Evolutionary conservation across 1,140 invertebrate genomes (phyloP).

Genomic region (Himalopsyche phryganea): DNA sequence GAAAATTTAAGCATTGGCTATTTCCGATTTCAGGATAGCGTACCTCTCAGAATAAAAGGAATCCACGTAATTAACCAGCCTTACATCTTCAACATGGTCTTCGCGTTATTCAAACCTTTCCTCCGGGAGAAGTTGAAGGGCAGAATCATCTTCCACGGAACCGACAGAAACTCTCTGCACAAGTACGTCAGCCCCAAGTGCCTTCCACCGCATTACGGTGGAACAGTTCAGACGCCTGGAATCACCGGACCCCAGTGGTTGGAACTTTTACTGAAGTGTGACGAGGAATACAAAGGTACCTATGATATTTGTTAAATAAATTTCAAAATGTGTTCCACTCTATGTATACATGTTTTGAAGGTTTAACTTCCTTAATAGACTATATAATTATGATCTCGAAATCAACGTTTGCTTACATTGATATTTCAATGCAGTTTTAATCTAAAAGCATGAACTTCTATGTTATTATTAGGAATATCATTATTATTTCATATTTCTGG

Average conservation of each 20-base stretch:
- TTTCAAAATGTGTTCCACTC: background rate
- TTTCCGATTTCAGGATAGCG: slow-evolving; percentile 61
- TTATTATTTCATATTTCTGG: too few relatives aligned
- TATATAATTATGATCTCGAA: too few relatives aligned
- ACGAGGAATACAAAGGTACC: slow-evolving; percentile 70
- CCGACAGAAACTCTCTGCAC: slow-evolving; percentile 75
- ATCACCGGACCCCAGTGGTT: slow-evolving; percentile 70
- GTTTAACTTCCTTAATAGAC: too few relatives aligned
- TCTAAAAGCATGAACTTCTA: too few relatives aligned
- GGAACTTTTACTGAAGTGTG: slow-evolving; percentile 64
- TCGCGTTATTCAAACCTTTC: slow-evolving; percentile 83
- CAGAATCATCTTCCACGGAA: slow-evolving; percentile 80
- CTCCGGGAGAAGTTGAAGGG: slow-evolving; percentile 70
- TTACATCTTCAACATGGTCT: slow-evolving; percentile 83
- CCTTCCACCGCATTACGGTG: slow-evolving; percentile 75
- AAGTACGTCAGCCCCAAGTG: slow-evolving; percentile 74
- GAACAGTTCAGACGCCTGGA: slow-evolving; percentile 62
- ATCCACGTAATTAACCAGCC: slow-evolving; percentile 87
- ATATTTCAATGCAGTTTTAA: background rate
- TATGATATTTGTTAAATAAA: slow-evolving; percentile 15
- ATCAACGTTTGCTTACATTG: background rate
- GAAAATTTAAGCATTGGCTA: too few relatives aligned
- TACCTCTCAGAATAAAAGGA: slow-evolving; percentile 78
- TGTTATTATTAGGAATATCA: too few relatives aligned
- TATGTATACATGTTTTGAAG: background rate